phyloP scores from a whole-genome alignment of 2,797 vertebrate genomes.

The Acrossocheilus fasciatus region DNA sequence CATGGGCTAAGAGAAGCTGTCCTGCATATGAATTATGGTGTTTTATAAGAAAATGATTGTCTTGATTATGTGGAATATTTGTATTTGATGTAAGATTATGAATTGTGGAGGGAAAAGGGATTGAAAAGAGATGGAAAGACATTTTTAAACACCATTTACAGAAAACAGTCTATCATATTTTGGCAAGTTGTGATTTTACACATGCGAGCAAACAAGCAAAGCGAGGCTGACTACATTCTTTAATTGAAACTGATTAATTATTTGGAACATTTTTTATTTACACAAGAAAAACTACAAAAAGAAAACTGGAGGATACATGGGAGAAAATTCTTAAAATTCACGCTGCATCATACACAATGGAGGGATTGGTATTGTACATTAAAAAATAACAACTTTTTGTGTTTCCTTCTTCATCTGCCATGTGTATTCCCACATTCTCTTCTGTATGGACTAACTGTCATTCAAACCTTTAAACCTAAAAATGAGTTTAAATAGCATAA shows the following conservation, averaged over 20 bases:
- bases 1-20: constrained; percentile 38
- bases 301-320: background rate
- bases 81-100: background rate
- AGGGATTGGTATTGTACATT: background rate
- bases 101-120: background rate
- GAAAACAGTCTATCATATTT: background rate
- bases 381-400: background rate
- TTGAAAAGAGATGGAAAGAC: background rate
- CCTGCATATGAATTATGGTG: constrained; percentile 5
- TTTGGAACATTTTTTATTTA: background rate
- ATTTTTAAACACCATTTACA: background rate
- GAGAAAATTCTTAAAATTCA: background rate
- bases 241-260: background rate
- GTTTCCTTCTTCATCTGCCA: background rate
- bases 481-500: background rate
- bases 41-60: constrained; percentile 39
- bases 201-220: background rate
- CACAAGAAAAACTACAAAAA: background rate
- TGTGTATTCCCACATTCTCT: background rate
- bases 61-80: background rate
- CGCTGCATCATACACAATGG: background rate
- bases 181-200: background rate
- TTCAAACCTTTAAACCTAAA: background rate
- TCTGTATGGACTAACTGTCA: background rate
- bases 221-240: background rate